Base-by-base conservation (phyloP, 2,797 vertebrate genomes). In the Choloepus didactylus region DNA sequence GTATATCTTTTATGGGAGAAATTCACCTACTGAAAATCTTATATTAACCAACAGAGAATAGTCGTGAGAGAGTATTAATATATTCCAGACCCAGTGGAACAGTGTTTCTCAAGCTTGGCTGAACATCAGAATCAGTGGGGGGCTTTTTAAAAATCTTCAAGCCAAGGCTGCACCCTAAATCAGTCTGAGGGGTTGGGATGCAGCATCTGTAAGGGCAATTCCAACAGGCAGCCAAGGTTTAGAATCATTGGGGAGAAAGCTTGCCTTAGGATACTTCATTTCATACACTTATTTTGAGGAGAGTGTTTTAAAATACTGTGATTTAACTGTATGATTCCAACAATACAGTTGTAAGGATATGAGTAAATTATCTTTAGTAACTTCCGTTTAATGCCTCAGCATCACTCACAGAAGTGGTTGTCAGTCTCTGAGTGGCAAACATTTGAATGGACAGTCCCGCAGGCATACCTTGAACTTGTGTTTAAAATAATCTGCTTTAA, bases 321-420 rank as follows among this genome's bases (percentile, higher is more conserved):
- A 85, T 9, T 77, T 67, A 75, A 92, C 77, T 23, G 44, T 10
- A 31, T n/a, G 54, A 83, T 54, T 84, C 70, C 87, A 73, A 92
- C 44, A 90, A 35, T 64, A 56, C 15, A 27, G 67, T 31, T 72
- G 29, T 35, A 81, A 87, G 64, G 29, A 41, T n/a, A 41, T 18
- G 49, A 81, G 19, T 54, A 56, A 46, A 93, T 35, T 35, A 64
- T 21, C 59, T 84, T 88, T 23, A 51, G 38, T 60, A 64, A 64
- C n/a, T 38, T 79, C 62, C 38, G 85, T 51, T 66, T 59, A 49
- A 46, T n/a, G 21, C 80, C 49, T 70, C 92, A n/a, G 51, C 41
- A 59, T 23, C 41, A 62, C 41, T 27, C 25, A 59, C 19, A 21
- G 25, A 0, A 23, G 6, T 16, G 31, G 62, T 70, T 69, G 38